A percentile compares a stretch with the other conserved stretches of the same genome.
phyloP scores from a whole-genome alignment of 2,888 invertebrate species.

The Idaea dimidiata region DNA sequence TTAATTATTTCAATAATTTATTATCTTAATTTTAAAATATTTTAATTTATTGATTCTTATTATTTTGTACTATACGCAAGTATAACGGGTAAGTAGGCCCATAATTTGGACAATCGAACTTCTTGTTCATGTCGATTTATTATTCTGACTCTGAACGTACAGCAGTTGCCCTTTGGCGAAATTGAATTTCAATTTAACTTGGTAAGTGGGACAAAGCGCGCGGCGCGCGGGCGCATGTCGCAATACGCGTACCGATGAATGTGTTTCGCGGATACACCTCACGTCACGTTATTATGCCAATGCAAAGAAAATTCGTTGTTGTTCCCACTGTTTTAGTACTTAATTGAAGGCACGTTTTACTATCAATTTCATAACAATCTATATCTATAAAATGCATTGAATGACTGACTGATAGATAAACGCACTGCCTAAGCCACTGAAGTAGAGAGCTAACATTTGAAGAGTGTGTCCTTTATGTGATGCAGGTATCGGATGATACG shows the following conservation, averaged over 20 bases:
- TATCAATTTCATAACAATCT: not conserved
- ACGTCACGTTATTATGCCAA: conserved; percentile 32
- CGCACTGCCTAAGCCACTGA: too few relatives aligned
- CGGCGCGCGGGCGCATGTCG: conserved; percentile 51
- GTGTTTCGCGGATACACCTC: conserved; percentile 54
- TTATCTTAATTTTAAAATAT: too few relatives aligned
- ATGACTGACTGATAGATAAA: too few relatives aligned
- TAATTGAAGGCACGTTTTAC: not conserved
- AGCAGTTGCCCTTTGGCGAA: conserved; percentile 71
- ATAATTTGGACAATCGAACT: not conserved
- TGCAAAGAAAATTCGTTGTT: conserved; percentile 33
- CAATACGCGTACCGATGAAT: conserved; percentile 63
- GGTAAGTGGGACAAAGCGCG: conserved; percentile 60
- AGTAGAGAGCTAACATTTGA: too few relatives aligned
- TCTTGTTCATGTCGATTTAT: conserved; percentile 28
- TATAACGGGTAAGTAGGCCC: too few relatives aligned
- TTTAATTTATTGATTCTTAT: too few relatives aligned
- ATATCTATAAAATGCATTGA: too few relatives aligned
- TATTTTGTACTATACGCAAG: too few relatives aligned
- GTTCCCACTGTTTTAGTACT: conserved; percentile 7
- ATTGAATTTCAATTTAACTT: conserved; percentile 76
- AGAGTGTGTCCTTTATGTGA: too few relatives aligned
- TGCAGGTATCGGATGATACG: too few relatives aligned
- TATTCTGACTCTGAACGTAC: conserved; percentile 45
- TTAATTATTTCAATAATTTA: too few relatives aligned